Evolutionary conservation across 2,113 vertebrate genomes (phyloP), one percentile per base, ranked within the genome.

Genomic region (Cynoglossus semilaevis): DNA sequence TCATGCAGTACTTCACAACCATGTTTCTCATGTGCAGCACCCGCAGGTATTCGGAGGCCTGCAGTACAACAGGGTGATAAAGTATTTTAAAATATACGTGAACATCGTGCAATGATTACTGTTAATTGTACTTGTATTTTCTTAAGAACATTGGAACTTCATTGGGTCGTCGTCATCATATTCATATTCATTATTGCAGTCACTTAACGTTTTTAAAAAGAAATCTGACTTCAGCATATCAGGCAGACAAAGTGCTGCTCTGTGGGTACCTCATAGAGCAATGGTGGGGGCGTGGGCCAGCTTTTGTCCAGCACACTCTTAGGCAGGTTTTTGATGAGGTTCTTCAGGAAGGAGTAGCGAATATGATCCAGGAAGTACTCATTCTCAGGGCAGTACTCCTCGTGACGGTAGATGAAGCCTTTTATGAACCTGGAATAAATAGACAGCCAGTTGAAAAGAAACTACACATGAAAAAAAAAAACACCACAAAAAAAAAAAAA

Each of bases 361-460:
- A 97, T 91, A 0, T 98, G 91, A 80, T 97, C 96, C 46, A 98
- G 79, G 88, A 96, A 99, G 76, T 94, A 98, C 19, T 94, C 92
- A 0, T 99, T 99, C 81, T 98, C 94, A 0, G 93, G 87, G 70
- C 94, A 94, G 22, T 94, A 94, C 1, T 93, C 91, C 41, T 91
- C 79, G 4, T 95, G 93, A 66, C 96, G 94, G 74, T 94, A 90
- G 84, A 97, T 96, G 83, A 99, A 99, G 34, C 97, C 97, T 70
- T 92, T 96, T 67, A 98, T 93, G 44, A 99, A 90, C 63, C 97
- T 98, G 77, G 1, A 5, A 56, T 15, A 7, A 22, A 36, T 40
- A 8, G 15, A 29, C 22, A 18, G 43, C 35, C 45, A 7, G 12
- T 47, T 10, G 11, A 7, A 44, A 29, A 51, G 15, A 1, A n/a